Conservation (phyloP, 1,140 invertebrate species). For the Calephelis virginiensis region DNA sequence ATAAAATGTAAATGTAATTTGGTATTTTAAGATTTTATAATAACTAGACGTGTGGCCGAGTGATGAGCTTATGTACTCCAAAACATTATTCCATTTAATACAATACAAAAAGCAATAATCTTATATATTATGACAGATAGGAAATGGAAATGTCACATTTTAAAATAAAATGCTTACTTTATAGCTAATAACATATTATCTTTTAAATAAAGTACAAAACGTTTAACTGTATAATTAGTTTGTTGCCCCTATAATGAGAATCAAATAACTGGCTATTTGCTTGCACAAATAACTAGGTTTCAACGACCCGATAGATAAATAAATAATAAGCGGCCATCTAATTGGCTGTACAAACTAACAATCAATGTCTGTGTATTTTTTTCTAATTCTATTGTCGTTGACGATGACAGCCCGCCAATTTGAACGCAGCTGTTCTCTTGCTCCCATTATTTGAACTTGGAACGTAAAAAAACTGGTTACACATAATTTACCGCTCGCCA, state of each 20-base stretch:
- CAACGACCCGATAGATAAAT: conserved; percentile 29
- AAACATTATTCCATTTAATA: too few relatives aligned
- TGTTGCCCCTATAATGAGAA: conserved; percentile 21
- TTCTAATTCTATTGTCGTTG: conserved; percentile 50
- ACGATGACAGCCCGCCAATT: conserved; percentile 45
- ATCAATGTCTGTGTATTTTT: conserved; percentile 39
- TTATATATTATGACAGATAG: neutral
- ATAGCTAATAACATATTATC: conserved; percentile 3
- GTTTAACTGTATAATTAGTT: conserved; percentile 10
- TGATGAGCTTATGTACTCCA: too few relatives aligned
- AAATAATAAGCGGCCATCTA: conserved; percentile 32
- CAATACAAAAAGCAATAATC: too few relatives aligned
- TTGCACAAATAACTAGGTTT: conserved; percentile 22
- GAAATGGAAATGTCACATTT: conserved; percentile 1
- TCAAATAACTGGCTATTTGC: conserved; percentile 21
- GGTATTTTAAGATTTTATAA: too few relatives aligned
- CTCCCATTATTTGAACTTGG: conserved; percentile 65
- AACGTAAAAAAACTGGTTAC: conserved; percentile 64
- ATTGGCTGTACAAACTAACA: conserved; percentile 30
- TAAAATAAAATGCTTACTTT: neutral
- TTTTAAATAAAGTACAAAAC: conserved; percentile 1
- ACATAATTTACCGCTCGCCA: conserved; percentile 74
- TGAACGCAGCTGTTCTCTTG: conserved; percentile 42
- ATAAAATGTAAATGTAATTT: too few relatives aligned
- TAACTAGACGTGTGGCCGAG: too few relatives aligned